phyloP scores from a whole-genome alignment of 2,113 vertebrate species.

The Cathartes aura region DNA sequence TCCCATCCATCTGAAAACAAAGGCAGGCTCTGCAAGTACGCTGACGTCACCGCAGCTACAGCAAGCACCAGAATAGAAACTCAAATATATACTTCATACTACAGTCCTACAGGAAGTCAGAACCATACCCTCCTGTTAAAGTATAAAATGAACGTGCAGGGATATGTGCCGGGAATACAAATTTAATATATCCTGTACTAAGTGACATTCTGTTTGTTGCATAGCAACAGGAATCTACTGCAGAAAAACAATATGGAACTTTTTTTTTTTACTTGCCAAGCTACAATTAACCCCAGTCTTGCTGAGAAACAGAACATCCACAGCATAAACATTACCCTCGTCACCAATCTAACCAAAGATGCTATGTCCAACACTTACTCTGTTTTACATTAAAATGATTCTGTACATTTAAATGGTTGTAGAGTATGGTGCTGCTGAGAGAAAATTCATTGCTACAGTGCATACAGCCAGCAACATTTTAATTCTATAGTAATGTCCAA shows the following conservation, averaged over 20 bases:
- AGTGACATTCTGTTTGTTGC: slow-evolving; percentile 75
- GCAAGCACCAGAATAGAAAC: slow-evolving; percentile 59
- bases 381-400: not conserved
- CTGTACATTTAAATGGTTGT: not conserved
- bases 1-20: slow-evolving; percentile 37
- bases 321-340: not conserved
- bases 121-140: slow-evolving; percentile 50
- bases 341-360: not conserved
- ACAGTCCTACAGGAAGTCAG: slow-evolving; percentile 50
- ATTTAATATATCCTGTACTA: slow-evolving; percentile 70
- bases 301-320: not conserved
- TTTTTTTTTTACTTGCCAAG: slow-evolving; percentile 64
- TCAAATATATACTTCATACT: slow-evolving; percentile 44
- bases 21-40: slow-evolving; percentile 23
- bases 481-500: not conserved
- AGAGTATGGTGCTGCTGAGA: not conserved
- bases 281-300: slow-evolving; percentile 67
- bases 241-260: slow-evolving; percentile 73
- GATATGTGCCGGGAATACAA: slow-evolving; percentile 71
- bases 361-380: not conserved
- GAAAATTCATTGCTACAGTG: not conserved
- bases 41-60: slow-evolving; percentile 47
- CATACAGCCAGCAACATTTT: not conserved
- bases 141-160: slow-evolving; percentile 69
- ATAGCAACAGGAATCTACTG: slow-evolving; percentile 76